Base-by-base conservation (phyloP, 2,113 vertebrate species). In the Archocentrus centrarchus region DNA sequence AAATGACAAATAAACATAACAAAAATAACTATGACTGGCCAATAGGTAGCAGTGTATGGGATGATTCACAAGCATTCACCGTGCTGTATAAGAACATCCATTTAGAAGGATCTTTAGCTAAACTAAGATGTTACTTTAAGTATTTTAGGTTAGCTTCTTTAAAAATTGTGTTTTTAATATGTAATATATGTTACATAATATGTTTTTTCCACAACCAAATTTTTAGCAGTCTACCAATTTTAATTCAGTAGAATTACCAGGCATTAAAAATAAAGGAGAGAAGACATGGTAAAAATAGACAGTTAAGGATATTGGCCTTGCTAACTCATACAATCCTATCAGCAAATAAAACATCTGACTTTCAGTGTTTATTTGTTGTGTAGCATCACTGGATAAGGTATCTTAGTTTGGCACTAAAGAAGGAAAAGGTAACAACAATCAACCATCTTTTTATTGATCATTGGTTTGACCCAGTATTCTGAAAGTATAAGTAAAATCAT, bases 401-500 rank as follows among this genome's bases (percentile, higher is more conserved):
- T 47, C 41, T 3, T 53, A 27, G 22, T 50, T 50, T 18, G 64
- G 27, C 66, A 30, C 9, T 70, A 24, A 70, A 70, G 66, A 18
- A 0, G 8, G 30, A 53, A 70, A 53, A 50, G 53, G 53, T 50
- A 70, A 70, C 1, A 0, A 32, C 18, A 30, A 53, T 3, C 24
- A 50, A 50, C 66, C 66, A 53, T 6, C 30, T 53, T 30, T 7
- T 70, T 50, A 3, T 11, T 70, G 66, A 70, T 17, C 41, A 47
- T 15, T 70, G 66, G 44, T 70, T 70, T 50, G 66, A 70, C 17
- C 24, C 41, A 70, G 15, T 50, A 18, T 50, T 44, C 17, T 50
- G 24, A 30, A 20, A 70, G 50, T 24, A 15, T 14, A 17, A 53
- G 17, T 53, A 53, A 6, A 53, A 73, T 5, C 44, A 73, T 32